Evolutionary conservation across 2,113 vertebrate species (phyloP).

Genomic region (Dicrurus megarhynchus): DNA sequence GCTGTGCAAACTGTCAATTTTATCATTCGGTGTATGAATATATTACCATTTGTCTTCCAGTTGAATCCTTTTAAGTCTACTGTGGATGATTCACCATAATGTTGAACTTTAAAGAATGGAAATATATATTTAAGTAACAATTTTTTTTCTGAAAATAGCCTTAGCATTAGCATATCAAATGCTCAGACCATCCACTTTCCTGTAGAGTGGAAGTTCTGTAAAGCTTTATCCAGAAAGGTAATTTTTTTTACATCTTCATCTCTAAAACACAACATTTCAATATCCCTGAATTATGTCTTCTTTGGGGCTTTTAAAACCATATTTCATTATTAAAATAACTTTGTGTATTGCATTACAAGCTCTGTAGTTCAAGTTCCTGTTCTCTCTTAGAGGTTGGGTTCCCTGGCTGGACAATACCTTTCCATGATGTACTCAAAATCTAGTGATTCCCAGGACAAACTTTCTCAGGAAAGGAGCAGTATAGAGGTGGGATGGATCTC

Average conservation of each 20-base stretch:
- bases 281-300: not conserved
- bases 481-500: not conserved
- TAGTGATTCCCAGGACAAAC: not conserved
- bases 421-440: not conserved
- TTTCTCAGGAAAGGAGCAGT: not conserved
- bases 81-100: not conserved
- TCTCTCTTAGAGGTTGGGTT: not conserved
- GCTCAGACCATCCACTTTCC: not conserved
- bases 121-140: not conserved
- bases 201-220: not conserved
- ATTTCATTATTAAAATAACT: not conserved
- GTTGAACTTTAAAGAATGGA: not conserved
- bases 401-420: not conserved
- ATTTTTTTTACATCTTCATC: not conserved
- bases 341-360: not conserved
- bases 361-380: not conserved
- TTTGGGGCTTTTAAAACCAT: not conserved
- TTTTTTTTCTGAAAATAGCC: not conserved
- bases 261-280: not conserved
- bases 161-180: not conserved
- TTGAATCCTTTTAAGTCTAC: not conserved
- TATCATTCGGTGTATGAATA: not conserved
- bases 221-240: not conserved
- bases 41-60: not conserved
- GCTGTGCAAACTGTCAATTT: not conserved